A percentile compares a stretch with the other conserved stretches of the same genome.
phyloP scores from a whole-genome alignment of 2,113 vertebrate species.

The Probosciger aterrimus region DNA sequence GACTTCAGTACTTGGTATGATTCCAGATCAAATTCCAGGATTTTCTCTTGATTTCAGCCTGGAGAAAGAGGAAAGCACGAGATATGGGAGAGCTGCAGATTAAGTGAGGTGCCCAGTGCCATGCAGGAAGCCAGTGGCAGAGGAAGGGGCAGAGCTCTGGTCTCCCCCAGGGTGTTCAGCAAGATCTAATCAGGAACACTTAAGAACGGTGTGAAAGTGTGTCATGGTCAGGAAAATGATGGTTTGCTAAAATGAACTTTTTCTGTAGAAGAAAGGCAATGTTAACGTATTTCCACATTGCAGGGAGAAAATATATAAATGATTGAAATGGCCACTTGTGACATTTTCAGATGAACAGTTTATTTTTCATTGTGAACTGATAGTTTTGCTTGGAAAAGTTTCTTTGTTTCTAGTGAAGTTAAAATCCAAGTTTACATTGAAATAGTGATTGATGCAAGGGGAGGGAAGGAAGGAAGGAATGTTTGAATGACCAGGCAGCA shows the following conservation, averaged over 20 bases:
- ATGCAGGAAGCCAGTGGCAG: neutral
- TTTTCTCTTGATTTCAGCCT: neutral
- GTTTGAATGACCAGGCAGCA: neutral
- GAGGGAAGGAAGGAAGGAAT: neutral
- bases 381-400: neutral
- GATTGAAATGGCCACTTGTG: neutral
- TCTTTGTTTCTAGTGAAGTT: neutral
- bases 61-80: neutral
- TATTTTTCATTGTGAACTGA: neutral
- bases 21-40: neutral
- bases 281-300: neutral
- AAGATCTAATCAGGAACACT: neutral
- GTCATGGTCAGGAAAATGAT: neutral
- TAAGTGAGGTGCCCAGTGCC: neutral
- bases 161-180: neutral
- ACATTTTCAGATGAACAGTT: neutral
- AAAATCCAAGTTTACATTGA: neutral
- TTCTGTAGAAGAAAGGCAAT: fast-evolving
- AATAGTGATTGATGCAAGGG: neutral
- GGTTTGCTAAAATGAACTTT: neutral
- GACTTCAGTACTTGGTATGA: neutral
- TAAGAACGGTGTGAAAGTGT: neutral
- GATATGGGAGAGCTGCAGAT: neutral
- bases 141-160: neutral
- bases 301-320: neutral